Percentiles rank a stretch among this genome's conserved stretches.
These are phyloP conservation scores for Mesitornis unicolor DNA, from an alignment of 2,113 vertebrate species.

Conservation along the genomic window DNA sequence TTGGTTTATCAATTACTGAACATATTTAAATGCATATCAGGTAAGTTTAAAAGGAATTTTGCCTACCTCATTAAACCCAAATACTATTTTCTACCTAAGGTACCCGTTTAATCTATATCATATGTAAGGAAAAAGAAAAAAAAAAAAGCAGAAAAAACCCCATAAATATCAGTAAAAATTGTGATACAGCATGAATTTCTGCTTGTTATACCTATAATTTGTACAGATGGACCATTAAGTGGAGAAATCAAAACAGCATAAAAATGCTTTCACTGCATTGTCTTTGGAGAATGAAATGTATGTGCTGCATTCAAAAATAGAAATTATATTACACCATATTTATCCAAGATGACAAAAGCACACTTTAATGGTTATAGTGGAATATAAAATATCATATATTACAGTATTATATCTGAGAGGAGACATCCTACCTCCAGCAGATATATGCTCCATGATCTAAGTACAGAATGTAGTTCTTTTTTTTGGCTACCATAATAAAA, in stretches of 20 bases:
- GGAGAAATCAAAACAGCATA: neutral
- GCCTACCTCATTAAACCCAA: neutral
- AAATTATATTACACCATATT: neutral
- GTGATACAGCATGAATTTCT: neutral
- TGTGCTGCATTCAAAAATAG: neutral
- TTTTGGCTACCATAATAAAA: neutral
- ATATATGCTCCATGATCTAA: neutral
- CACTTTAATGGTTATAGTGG: neutral
- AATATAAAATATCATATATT: neutral
- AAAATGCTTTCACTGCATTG: neutral
- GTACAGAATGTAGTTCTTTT: neutral
- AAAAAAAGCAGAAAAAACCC: neutral
- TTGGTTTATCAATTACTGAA: neutral
- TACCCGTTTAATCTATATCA: neutral
- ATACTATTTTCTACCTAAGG: neutral
- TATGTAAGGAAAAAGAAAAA: neutral
- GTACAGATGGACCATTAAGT: neutral
- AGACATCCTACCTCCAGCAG: neutral
- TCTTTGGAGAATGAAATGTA: neutral
- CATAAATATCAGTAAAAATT: neutral
- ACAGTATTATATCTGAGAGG: neutral
- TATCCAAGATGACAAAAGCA: neutral
- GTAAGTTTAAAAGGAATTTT: neutral
- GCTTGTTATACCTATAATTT: neutral
- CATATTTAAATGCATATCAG: neutral